Percentiles rank a stretch among this genome's conserved stretches.
Conservation (phyloP, 2,797 vertebrate genomes). For the Cheirogaleus major region DNA sequence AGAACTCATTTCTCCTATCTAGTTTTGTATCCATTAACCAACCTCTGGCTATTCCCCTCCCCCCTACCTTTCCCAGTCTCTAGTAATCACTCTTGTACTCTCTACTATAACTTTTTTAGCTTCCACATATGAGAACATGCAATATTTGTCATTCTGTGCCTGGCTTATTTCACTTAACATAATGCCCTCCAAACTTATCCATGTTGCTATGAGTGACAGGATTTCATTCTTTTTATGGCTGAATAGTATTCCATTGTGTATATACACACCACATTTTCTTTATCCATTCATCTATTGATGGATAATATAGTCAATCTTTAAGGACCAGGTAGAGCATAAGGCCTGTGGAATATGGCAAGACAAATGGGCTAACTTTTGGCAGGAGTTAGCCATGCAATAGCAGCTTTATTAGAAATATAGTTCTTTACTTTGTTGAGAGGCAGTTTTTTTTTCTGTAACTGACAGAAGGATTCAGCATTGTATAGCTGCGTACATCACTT, state of each 20-base stretch:
- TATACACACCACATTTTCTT: not conserved
- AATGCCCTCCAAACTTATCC: not conserved
- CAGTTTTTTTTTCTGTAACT: not conserved
- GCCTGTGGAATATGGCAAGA: not conserved
- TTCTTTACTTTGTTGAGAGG: constrained; percentile 49
- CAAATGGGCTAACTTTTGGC: constrained; percentile 4
- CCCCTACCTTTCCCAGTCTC: not conserved
- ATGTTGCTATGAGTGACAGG: not conserved
- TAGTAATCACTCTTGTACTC: not conserved
- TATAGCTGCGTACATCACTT: constrained; percentile 19
- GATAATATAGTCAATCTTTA: not conserved
- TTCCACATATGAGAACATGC: not conserved
- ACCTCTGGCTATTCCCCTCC: not conserved
- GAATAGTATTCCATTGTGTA: not conserved
- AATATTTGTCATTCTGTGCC: not conserved
- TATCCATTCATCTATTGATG: not conserved
- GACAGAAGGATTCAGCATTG: constrained; percentile 38
- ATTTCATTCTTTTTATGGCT: not conserved
- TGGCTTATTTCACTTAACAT: not conserved
- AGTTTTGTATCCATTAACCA: not conserved
- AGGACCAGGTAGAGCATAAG: not conserved
- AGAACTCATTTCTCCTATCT: not conserved
- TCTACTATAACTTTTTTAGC: not conserved
- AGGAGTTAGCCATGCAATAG: not conserved
- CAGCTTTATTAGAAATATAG: constrained; percentile 44